A percentile compares a stretch with the other conserved stretches of the same genome.
phyloP scores from a whole-genome alignment of 2,797 vertebrate species.

The Tinamus major region DNA sequence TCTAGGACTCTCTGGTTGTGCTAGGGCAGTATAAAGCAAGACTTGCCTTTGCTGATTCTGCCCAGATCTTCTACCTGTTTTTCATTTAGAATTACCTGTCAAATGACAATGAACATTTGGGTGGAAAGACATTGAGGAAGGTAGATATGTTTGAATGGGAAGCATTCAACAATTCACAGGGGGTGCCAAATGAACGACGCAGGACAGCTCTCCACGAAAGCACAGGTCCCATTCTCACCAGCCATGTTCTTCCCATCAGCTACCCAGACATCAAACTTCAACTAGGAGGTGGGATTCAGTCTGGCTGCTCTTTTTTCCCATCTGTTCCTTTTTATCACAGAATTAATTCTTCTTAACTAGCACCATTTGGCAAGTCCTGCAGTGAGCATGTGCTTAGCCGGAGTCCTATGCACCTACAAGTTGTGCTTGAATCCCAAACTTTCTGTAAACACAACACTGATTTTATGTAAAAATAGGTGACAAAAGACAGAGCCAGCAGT shows the following conservation, averaged over 20 bases:
- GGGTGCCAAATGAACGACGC: background rate
- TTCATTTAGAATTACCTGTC: conserved; percentile 2
- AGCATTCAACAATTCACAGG: background rate
- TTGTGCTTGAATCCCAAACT: background rate
- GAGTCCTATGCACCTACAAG: background rate
- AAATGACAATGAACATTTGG: background rate
- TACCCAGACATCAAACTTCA: background rate
- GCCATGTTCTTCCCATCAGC: background rate
- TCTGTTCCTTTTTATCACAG: conserved; percentile 22
- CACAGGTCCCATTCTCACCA: background rate
- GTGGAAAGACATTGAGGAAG: background rate
- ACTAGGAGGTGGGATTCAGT: background rate
- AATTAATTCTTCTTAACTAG: conserved; percentile 23
- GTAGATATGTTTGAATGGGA: conserved; percentile 4
- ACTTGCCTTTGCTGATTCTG: background rate
- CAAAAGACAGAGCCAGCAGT: background rate
- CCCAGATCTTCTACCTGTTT: background rate
- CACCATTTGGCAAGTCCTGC: background rate
- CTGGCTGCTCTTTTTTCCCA: background rate
- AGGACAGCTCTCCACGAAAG: background rate
- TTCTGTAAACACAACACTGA: background rate
- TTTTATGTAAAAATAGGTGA: background rate
- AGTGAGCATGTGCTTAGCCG: background rate
- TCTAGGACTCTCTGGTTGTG: background rate
- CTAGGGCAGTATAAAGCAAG: background rate